These are phyloP conservation scores for Phylloscopus whistleri DNA, from an alignment of 2,113 vertebrate genomes.

Conservation along the genomic window DNA sequence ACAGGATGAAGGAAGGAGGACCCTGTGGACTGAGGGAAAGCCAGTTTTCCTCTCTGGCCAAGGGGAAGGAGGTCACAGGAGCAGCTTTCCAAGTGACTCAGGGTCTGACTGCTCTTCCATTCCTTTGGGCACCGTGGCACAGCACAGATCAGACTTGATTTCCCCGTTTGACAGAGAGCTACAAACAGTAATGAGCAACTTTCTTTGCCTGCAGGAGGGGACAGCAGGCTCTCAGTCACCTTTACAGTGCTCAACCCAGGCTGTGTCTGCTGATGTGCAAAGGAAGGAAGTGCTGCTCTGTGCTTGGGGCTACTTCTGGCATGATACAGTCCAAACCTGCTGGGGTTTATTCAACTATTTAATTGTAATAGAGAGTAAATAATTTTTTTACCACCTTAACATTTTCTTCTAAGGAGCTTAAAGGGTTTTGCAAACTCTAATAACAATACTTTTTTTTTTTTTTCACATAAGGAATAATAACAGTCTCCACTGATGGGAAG, in stretches of 20 bases:
- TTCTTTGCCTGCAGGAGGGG: not conserved
- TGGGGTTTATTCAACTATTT: not conserved
- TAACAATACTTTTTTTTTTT: not conserved
- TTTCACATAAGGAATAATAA: not conserved
- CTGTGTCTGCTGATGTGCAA: not conserved
- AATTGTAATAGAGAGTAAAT: not conserved
- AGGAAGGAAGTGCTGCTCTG: not conserved
- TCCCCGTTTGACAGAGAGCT: not conserved
- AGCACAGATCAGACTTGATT: not conserved
- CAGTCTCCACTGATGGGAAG: not conserved
- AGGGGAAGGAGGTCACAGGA: not conserved
- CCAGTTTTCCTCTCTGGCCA: not conserved
- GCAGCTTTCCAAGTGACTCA: not conserved
- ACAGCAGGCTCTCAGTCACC: not conserved
- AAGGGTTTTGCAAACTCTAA: not conserved
- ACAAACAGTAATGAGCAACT: not conserved
- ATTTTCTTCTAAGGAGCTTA: not conserved
- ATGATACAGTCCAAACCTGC: not conserved
- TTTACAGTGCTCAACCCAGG: not conserved
- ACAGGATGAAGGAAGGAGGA: not conserved
- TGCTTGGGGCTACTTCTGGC: not conserved
- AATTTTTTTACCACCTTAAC: not conserved
- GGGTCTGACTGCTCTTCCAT: not conserved
- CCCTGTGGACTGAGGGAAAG: no score
- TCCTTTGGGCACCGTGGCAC: not conserved